phyloP scores from a whole-genome alignment of 2,113 vertebrate species.

The Pelecanus crispus region DNA sequence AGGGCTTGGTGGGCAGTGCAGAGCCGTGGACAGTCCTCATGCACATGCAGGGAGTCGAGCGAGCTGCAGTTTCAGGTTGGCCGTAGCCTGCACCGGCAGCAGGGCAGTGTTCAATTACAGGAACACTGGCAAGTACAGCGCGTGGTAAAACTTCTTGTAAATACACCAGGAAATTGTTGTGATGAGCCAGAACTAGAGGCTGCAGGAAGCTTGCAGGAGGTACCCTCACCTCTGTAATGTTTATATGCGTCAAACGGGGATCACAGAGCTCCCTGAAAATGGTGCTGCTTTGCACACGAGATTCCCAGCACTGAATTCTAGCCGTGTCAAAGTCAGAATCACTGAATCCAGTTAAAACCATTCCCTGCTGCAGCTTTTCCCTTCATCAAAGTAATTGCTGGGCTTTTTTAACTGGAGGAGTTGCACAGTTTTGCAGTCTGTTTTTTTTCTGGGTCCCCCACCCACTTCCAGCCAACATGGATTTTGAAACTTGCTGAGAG shows the following conservation, averaged over 20 bases:
- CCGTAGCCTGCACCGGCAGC: neutral
- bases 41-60: rapidly evolving
- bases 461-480: conserved; percentile 42
- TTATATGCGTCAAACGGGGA: neutral
- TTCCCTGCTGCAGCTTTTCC: neutral
- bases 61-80: neutral
- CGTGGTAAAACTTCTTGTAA: neutral
- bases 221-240: neutral
- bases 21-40: neutral
- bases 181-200: neutral
- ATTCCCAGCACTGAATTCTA: neutral
- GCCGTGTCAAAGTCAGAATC: neutral
- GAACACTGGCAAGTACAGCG: neutral
- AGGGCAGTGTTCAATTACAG: neutral
- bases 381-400: neutral
- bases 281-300: neutral
- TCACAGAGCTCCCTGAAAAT: neutral
- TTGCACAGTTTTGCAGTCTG: conserved; percentile 4
- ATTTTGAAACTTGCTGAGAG: conserved; percentile 65
- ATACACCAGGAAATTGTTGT: neutral
- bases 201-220: neutral
- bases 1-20: neutral
- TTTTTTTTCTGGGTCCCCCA: conserved; percentile 43
- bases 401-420: neutral
- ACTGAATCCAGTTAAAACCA: neutral